Percentiles rank a stretch among this genome's conserved stretches.
Evolutionary conservation across 2,797 vertebrate genomes (phyloP).

Genomic region (Pelobates cultripes): DNA sequence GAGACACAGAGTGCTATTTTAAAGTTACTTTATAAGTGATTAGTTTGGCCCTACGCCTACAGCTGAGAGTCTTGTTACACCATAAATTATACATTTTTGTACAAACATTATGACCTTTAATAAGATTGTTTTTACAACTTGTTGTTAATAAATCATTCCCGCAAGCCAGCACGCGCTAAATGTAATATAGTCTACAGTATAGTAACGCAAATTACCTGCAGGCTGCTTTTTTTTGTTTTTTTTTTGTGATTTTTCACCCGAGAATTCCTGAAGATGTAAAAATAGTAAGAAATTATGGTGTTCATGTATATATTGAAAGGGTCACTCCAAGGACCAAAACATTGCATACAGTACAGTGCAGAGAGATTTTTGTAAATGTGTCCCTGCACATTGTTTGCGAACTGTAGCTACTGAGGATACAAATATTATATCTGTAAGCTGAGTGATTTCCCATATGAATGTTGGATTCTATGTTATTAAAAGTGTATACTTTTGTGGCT

Average conservation of each 20-base stretch:
- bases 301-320: too few relatives aligned
- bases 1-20: slow-evolving; percentile 72
- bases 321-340: too few relatives aligned
- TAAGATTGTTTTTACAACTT: slow-evolving; percentile 86
- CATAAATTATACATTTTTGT: slow-evolving; percentile 76
- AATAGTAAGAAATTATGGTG: too few relatives aligned
- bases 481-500: too few relatives aligned
- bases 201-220: background rate
- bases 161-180: slow-evolving; percentile 68
- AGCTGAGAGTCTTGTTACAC: slow-evolving; percentile 79
- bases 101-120: slow-evolving; percentile 81
- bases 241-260: background rate
- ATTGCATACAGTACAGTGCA: too few relatives aligned
- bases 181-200: background rate
- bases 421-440: too few relatives aligned
- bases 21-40: slow-evolving; percentile 67
- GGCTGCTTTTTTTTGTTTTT: background rate
- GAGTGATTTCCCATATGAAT: too few relatives aligned
- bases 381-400: too few relatives aligned
- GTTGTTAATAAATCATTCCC: slow-evolving; percentile 81
- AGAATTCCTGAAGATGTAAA: too few relatives aligned
- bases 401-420: too few relatives aligned
- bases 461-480: too few relatives aligned
- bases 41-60: slow-evolving; percentile 72
- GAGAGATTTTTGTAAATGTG: too few relatives aligned